Base-by-base conservation (phyloP, 2,888 invertebrate species). In the Temnothorax ravouxi region DNA sequence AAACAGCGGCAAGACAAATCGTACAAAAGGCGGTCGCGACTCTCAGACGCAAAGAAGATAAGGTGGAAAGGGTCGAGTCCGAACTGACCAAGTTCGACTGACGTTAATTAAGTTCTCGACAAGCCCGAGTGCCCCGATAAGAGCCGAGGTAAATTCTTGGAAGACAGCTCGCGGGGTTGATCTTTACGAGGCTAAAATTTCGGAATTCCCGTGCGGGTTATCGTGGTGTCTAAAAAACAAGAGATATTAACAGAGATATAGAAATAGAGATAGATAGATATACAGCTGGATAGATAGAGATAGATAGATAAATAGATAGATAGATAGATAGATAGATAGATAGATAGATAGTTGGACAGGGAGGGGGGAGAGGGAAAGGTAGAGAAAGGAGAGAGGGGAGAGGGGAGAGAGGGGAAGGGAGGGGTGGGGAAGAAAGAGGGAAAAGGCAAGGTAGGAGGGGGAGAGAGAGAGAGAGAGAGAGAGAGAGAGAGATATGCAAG, bases 71-170 rank as follows among this genome's bases (percentile, higher is more conserved):
- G 44, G 29, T 18, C 75, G 34, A 47, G 50, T 6, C 21, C 75
- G 34, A 52, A 64, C 64, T 50, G 64, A 44, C 64, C 21, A 25
- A 25, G 47, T 72, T 72, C 79, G 79, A 21, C 44, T 79, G 72
- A 80, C 72, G 72, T 80, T 80, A 80, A 80, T 80, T 80, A 80
- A 80, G 34, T 72, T 54, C 59, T 59, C 47, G 21, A 71, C 47
- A 59, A 47, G 56, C 52, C 6, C 71, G n/a, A 66, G 66, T 38
- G 21, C n/a, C 38, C 8, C 29, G 66, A 80, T 18, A 47, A 47
- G 59, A 59, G 11, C 18, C 21, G 9, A 13, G 11, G n/a, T 38
- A 11, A 71, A 34, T 38, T 56, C 56, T 56, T 29, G 8, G 18
- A 38, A 41, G 34, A 18, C 11, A 59, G 21, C 18, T 8, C 6